Base-by-base conservation (phyloP, 2,888 invertebrate genomes). In the Caenorhabditis afra region DNA sequence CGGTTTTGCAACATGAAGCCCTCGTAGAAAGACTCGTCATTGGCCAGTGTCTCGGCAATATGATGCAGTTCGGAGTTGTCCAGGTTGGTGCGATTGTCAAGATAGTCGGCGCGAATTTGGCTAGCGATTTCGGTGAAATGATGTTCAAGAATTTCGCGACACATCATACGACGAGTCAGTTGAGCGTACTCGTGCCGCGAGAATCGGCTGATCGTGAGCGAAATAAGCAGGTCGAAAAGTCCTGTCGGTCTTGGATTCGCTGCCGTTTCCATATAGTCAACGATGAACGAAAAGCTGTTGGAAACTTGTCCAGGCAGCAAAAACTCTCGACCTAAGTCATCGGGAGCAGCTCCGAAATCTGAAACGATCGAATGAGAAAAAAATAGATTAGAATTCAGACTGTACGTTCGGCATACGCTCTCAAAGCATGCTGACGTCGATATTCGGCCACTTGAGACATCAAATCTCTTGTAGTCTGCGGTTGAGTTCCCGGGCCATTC, bases 231-330 rank as follows among this genome's bases (percentile, higher is more conserved):
- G 18, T 49, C 55, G 50, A 71, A 71, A n/a, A 71, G 3, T 14
- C 71, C 71, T 0, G 71, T 23, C 7, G 71, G 62, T n/a, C 71
- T 14, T 4, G 71, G 62, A 20, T 71, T 71, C 12, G 7, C n/a
- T 1, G 39, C 7, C 20, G 29, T 50, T 12, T 57, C 49, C 62
- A 71, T 57, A 35, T 71, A 71, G 10, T 62, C 71, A 5, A 23
- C 23, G 1, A 71, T 12, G 16, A 23, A 37, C 2, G 39, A 23
- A 4, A 70, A 22, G 10, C 47, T 14, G 14, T 14, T 18, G 3
- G 66, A 44, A n/a, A 66, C 37, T 37, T 41, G 23, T 29, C 66
- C 55, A 3, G 66, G 35, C 3, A 37, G 20, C 22, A 55, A 20
- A 0, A 66, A 14, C 11, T 66, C 66, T 22, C n/a, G 45, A 4